phyloP scores from a whole-genome alignment of 2,113 vertebrate genomes.

The Hippoglossus stenolepis region DNA sequence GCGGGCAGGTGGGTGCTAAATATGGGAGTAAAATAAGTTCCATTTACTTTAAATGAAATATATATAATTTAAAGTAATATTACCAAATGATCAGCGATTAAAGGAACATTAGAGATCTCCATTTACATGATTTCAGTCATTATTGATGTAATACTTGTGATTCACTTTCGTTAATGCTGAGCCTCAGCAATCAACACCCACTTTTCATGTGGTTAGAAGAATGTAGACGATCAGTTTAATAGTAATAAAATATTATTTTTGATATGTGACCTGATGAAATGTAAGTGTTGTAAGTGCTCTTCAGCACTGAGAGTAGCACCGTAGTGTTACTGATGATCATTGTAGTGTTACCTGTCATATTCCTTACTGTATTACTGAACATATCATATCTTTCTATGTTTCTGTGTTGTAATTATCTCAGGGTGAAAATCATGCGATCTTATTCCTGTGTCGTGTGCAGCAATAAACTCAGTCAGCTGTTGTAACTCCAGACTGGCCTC shows the following conservation, averaged over 20 bases:
- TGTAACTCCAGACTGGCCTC: constrained; percentile 19
- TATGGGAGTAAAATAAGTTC: neutral
- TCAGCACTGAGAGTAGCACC: constrained; percentile 66
- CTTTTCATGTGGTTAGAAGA: neutral
- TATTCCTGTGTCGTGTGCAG: constrained; percentile 22
- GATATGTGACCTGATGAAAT: constrained; percentile 19
- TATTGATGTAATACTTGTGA: neutral
- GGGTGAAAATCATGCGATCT: constrained; percentile 65
- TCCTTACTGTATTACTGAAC: constrained; percentile 44
- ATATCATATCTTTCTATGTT: constrained; percentile 47
- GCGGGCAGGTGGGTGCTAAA: too few relatives aligned
- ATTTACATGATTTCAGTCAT: neutral
- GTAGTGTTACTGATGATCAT: constrained; percentile 27
- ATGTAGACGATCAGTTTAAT: neutral
- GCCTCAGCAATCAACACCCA: too few relatives aligned
- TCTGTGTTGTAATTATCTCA: constrained; percentile 76
- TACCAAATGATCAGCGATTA: neutral
- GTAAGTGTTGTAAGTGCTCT: constrained; percentile 13
- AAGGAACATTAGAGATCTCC: neutral
- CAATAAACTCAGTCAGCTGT: constrained; percentile 24
- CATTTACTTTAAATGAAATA: neutral
- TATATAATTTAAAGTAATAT: neutral
- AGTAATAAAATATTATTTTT: constrained; percentile 46
- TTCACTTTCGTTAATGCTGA: neutral
- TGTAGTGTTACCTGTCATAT: constrained; percentile 10